These are phyloP conservation scores for Amphipyra tragopoginis DNA, from an alignment of 2,888 invertebrate genomes.

Conservation along the genomic window DNA sequence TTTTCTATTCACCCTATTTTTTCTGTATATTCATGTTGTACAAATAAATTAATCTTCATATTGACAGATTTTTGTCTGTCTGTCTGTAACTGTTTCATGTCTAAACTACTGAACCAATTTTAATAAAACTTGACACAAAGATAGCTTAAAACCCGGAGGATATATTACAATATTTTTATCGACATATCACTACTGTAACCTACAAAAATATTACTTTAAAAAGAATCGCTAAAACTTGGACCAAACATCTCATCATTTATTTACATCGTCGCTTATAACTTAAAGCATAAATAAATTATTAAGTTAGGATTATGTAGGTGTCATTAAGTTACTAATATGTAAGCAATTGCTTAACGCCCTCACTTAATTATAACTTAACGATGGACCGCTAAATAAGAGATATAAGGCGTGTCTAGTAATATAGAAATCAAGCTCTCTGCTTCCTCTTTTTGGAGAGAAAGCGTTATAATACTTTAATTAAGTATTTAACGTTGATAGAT, in stretches of 20 bases:
- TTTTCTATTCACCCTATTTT: too few species aligned
- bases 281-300: conserved; percentile 34
- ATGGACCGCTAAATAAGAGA: conserved; percentile 11
- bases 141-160: too few species aligned
- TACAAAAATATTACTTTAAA: background rate
- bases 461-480: background rate
- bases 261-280: conserved; percentile 39
- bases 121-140: too few species aligned
- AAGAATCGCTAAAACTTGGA: background rate
- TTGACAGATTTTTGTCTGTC: too few species aligned
- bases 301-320: conserved; percentile 48
- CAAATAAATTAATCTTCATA: too few species aligned
- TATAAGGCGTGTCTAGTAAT: conserved; percentile 16
- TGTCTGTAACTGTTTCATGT: too few species aligned
- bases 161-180: too few species aligned
- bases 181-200: too few species aligned
- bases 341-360: conserved; percentile 45
- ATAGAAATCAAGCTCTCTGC: background rate
- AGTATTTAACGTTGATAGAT: too few species aligned
- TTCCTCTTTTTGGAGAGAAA: conserved; percentile 33
- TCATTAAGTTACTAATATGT: conserved; percentile 52
- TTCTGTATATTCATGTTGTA: too few species aligned
- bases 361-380: conserved; percentile 26
- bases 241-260: background rate
- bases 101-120: too few species aligned